phyloP scores from a whole-genome alignment of 2,113 vertebrate genomes.

The Baryphthengus martii region DNA sequence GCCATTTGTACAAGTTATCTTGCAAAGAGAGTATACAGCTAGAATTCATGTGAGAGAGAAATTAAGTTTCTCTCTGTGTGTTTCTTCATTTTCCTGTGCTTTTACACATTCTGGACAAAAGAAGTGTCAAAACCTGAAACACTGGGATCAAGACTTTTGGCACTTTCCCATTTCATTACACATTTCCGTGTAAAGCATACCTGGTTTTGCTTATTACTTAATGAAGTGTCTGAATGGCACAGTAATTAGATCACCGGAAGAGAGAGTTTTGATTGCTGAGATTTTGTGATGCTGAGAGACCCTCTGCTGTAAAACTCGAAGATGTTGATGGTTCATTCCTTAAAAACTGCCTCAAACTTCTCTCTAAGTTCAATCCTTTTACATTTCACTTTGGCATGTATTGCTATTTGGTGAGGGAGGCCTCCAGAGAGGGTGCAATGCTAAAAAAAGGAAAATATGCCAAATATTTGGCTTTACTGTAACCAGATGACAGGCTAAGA shows the following conservation, averaged over 20 bases:
- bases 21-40: neutral
- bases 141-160: neutral
- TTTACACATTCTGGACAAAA: neutral
- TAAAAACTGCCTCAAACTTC: neutral
- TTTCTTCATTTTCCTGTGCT: neutral
- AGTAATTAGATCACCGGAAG: neutral
- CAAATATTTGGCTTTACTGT: neutral
- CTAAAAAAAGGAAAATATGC: neutral
- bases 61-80: neutral
- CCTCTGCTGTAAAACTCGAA: neutral
- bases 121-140: neutral
- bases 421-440: neutral
- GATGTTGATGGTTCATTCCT: neutral
- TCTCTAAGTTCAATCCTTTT: neutral
- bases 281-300: neutral
- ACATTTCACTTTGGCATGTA: neutral
- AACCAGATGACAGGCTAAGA: neutral
- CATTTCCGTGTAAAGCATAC: neutral
- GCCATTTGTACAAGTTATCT: neutral
- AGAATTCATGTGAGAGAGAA: neutral
- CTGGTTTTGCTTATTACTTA: neutral
- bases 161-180: fast-evolving
- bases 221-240: neutral
- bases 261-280: neutral
- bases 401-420: neutral